Evolutionary conservation across 2,113 vertebrate species (phyloP).

Genomic region (Mustela nigripes): DNA sequence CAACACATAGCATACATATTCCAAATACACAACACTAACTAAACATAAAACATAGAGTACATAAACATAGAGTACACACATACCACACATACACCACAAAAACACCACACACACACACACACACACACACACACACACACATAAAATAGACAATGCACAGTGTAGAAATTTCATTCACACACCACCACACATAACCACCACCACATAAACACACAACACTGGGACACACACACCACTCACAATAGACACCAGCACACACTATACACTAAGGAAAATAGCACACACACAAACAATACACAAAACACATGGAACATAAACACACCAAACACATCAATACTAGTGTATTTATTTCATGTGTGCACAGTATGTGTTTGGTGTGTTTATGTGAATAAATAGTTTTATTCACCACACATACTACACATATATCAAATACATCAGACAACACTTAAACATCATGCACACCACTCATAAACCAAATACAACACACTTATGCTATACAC

Average conservation of each 20-base stretch:
- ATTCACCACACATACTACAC: background rate
- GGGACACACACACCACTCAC: background rate
- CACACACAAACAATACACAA: background rate
- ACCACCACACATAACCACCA: background rate
- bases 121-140: background rate
- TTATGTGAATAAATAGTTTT: background rate
- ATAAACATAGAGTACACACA: background rate
- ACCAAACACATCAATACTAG: background rate
- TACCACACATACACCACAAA: background rate
- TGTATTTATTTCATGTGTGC: no score
- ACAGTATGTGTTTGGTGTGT: no score
- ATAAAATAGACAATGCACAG: background rate
- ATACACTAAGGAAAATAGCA: background rate
- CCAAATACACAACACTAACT: background rate
- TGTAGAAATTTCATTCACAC: background rate
- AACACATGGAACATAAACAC: background rate
- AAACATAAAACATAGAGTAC: background rate
- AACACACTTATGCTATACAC: background rate
- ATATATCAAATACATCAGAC: background rate
- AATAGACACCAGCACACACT: background rate
- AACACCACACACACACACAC: background rate
- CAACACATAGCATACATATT: background rate
- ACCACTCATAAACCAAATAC: background rate
- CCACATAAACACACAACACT: background rate
- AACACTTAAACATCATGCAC: background rate